Conservation (phyloP, 1,140 invertebrate species). For the Drosophila subobscura region DNA sequence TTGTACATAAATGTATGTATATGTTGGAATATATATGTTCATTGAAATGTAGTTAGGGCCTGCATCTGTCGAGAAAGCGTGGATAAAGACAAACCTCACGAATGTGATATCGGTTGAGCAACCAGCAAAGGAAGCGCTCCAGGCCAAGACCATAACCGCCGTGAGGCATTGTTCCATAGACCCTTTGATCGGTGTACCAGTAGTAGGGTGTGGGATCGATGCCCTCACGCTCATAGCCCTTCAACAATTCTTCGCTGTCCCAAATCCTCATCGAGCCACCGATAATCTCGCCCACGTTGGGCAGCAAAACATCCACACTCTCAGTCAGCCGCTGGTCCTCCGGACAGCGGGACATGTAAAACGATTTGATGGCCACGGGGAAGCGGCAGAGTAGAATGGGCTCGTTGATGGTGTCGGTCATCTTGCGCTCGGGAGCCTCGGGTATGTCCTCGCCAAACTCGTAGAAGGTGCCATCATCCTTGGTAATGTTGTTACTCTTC, state of each 20-base stretch:
- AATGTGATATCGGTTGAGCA: conserved; percentile 97
- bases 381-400: conserved; percentile 98
- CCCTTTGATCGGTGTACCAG: conserved; percentile 99
- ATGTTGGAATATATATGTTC: too few species aligned
- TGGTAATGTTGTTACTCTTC: conserved; percentile 95
- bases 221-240: conserved; percentile 93
- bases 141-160: conserved; percentile 99
- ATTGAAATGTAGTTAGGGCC: conserved; percentile 87
- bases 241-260: conserved; percentile 93
- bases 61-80: conserved; percentile 95
- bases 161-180: conserved; percentile 97
- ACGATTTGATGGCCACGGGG: conserved; percentile 97
- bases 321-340: conserved; percentile 95
- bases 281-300: conserved; percentile 99
- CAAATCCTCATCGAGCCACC: conserved; percentile 99
- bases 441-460: conserved; percentile 99
- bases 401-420: conserved; percentile 98
- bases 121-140: conserved; percentile 98
- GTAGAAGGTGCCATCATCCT: conserved; percentile 98
- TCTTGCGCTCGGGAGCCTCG: conserved; percentile 98
- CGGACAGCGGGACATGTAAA: conserved; percentile 97
- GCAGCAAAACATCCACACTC: conserved; percentile 97
- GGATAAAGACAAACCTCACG: conserved; percentile 98
- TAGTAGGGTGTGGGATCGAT: conserved; percentile 98
- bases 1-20: too few species aligned